Evolutionary conservation across 2,888 invertebrate genomes (phyloP).

Genomic region (Coenonympha glycerion): DNA sequence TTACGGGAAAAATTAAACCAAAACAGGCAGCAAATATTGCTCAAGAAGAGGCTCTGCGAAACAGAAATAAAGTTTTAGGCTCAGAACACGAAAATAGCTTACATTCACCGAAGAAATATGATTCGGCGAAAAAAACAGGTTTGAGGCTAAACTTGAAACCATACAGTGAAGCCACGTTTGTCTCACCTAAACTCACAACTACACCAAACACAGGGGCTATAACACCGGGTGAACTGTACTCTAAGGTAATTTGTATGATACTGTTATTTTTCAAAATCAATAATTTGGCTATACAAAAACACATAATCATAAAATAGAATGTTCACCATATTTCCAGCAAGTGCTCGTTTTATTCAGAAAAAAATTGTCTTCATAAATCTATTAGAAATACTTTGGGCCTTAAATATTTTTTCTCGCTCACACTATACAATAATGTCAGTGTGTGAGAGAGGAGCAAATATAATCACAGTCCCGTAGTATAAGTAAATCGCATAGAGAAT

Average conservation of each 20-base stretch:
- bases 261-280: too few species aligned
- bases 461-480: too few species aligned
- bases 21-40: conserved; percentile 53
- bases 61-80: conserved; percentile 45
- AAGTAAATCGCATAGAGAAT: too few species aligned
- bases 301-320: too few species aligned
- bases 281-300: too few species aligned
- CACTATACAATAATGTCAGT: too few species aligned
- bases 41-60: conserved; percentile 57
- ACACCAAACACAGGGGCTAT: conserved; percentile 48
- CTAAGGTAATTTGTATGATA: conserved; percentile 51
- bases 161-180: conserved; percentile 38
- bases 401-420: too few species aligned
- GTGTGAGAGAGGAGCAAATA: too few species aligned
- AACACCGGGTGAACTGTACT: conserved; percentile 63
- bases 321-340: too few species aligned
- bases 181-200: conserved; percentile 29
- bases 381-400: too few species aligned
- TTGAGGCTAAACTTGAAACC: conserved; percentile 64
- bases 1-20: neutral
- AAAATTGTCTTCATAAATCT: too few species aligned
- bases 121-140: conserved; percentile 43
- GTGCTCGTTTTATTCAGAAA: too few species aligned
- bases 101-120: conserved; percentile 33
- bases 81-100: conserved; percentile 40